Percentiles rank a stretch among this genome's conserved stretches.
phyloP scores from a whole-genome alignment of 2,888 invertebrate species.

The Tubulanus polymorphus region DNA sequence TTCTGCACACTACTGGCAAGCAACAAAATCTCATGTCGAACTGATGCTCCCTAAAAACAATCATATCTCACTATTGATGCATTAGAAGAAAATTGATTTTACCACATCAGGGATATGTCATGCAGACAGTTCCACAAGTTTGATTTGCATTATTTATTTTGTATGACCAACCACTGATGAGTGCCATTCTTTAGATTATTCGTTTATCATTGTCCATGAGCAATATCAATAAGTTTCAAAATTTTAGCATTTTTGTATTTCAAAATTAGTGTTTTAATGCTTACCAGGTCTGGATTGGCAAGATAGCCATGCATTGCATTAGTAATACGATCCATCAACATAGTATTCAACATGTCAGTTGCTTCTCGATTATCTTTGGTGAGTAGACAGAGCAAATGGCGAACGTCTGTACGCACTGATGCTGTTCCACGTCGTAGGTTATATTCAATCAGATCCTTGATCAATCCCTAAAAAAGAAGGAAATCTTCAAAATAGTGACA shows the following conservation, averaged over 20 bases:
- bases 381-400: constrained; percentile 80
- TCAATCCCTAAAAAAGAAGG: constrained; percentile 64
- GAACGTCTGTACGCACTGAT: constrained; percentile 76
- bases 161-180: too few relatives aligned
- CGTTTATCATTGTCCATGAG: too few relatives aligned
- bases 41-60: constrained; percentile 63
- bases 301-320: constrained; percentile 59
- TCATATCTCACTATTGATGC: too few relatives aligned
- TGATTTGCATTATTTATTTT: too few relatives aligned
- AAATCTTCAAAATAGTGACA: too few relatives aligned
- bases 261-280: too few relatives aligned
- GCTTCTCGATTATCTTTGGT: constrained; percentile 81
- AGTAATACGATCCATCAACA: constrained; percentile 74
- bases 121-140: too few relatives aligned
- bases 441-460: constrained; percentile 83
- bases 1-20: constrained; percentile 83
- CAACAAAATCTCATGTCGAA: constrained; percentile 84
- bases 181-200: too few relatives aligned
- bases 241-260: too few relatives aligned
- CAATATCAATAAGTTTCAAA: too few relatives aligned
- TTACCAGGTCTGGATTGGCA: constrained; percentile 63
- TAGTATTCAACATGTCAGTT: constrained; percentile 76
- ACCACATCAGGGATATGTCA: too few relatives aligned
- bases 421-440: constrained; percentile 79
- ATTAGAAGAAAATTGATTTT: too few relatives aligned